phyloP scores from a whole-genome alignment of 2,888 invertebrate species.

The Psylliodes chrysocephalus region DNA sequence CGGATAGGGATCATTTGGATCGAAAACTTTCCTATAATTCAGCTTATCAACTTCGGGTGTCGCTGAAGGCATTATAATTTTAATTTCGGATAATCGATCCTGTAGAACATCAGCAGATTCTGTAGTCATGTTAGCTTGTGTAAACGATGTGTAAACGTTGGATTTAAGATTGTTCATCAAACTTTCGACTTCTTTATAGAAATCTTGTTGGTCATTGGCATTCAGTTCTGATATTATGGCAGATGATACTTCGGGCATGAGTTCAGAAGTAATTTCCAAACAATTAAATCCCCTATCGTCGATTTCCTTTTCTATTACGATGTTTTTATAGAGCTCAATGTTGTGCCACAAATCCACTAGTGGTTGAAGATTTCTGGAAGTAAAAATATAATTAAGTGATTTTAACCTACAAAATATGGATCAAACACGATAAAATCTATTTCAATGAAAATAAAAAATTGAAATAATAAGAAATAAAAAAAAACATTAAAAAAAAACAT shows the following conservation, averaged over 20 bases:
- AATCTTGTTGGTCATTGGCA: not conserved
- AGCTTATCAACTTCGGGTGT: not conserved
- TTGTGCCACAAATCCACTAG: constrained; percentile 32
- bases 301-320: constrained; percentile 3
- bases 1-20: constrained; percentile 19
- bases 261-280: constrained; percentile 20
- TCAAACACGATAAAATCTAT: too few species aligned
- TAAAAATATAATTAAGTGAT: too few species aligned
- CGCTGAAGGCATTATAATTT: not conserved
- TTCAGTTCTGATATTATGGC: constrained; percentile 8
- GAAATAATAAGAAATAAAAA: too few species aligned
- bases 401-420: too few species aligned
- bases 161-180: constrained; percentile 1
- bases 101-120: not conserved
- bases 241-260: constrained; percentile 31
- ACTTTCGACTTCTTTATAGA: not conserved
- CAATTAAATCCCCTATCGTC: constrained; percentile 8
- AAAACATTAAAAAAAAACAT: too few species aligned
- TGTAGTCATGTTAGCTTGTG: not conserved
- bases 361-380: constrained; percentile 18
- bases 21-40: constrained; percentile 1
- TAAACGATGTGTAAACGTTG: constrained; percentile 5
- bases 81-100: constrained; percentile 6
- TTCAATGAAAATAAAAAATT: too few species aligned
- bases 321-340: constrained; percentile 23